Percentiles rank a stretch among this genome's conserved stretches.
phyloP scores from a whole-genome alignment of 1,140 invertebrate genomes.

The Hyles vespertilio region DNA sequence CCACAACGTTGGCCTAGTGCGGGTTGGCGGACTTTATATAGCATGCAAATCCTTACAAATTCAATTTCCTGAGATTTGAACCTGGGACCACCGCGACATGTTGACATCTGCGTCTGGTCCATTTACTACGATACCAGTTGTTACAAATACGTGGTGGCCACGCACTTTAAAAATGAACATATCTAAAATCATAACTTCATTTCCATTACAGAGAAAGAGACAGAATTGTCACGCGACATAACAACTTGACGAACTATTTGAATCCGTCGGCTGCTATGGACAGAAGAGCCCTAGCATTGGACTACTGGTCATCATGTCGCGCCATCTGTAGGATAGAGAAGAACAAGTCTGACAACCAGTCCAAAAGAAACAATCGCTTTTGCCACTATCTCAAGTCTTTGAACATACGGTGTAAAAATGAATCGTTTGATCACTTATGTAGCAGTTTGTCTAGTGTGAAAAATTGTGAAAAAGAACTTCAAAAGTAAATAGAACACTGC shows the following conservation, averaged over 20 bases:
- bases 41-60: too few species aligned
- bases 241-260: conserved; percentile 47
- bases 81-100: too few species aligned
- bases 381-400: conserved; percentile 77
- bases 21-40: too few species aligned
- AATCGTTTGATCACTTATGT: conserved; percentile 57
- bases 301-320: conserved; percentile 77
- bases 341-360: conserved; percentile 62
- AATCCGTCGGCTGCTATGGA: conserved; percentile 49
- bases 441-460: conserved; percentile 38
- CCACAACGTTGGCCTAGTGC: too few species aligned
- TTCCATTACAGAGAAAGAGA: conserved; percentile 50
- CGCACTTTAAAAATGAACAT: too few species aligned
- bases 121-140: too few species aligned
- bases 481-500: too few species aligned
- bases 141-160: too few species aligned
- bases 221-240: conserved; percentile 40
- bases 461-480: too few species aligned
- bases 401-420: conserved; percentile 59
- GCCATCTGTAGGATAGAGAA: conserved; percentile 77
- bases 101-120: too few species aligned
- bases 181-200: conserved; percentile 6
- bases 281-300: conserved; percentile 57
- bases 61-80: too few species aligned
- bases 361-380: conserved; percentile 77